Base-by-base conservation (phyloP, 2,888 invertebrate species). In the Meghimatium bilineatum region DNA sequence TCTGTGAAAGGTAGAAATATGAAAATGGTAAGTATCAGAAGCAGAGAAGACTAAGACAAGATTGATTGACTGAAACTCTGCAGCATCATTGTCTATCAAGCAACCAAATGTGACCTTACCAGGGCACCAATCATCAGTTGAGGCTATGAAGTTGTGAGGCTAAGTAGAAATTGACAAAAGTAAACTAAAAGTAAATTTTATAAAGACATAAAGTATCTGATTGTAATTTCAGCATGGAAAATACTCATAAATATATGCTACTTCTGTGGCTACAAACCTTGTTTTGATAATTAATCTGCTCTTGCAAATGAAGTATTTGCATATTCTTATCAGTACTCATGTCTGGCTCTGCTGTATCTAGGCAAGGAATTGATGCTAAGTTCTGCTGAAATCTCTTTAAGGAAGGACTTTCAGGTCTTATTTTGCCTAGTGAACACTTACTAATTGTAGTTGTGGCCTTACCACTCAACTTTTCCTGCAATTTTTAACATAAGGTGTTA, bases 281-380 rank as follows among this genome's bases (percentile, higher is more conserved):
- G 66, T 76, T 77, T 76, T 84, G 84, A 44, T 76, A 69, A 56
- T 84, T 69, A 60, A 84, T 84, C 74, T 84, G 84, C 32, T 84
- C 84, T 71, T 84, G 80, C 76, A 84, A 69, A 20, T 84, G 80
- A 44, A 80, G 67, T 14, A 80, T 71, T 36, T 84, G 84, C 20
- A 69, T 36, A 44, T 56, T 38, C 49, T n/a, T 23, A 26, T 60
- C 74, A n/a, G 76, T n/a, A 44, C 49, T 84, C 76, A 80, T 84
- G 34, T 76, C 69, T 5, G 78, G 36, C n/a, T 34, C 32, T 32
- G 63, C 56, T 26, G 32, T 49, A 26, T 66, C 67, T 66, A 67
- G 20, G 44, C 44, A 36, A 6, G 67, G 63, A 49, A 56, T 12
- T 44, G 44, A 23, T 34, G 34, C 29, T 17, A 60, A 2, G 29